Evolutionary conservation across 2,797 vertebrate species (phyloP), one percentile per base, ranked within the genome.

Genomic region (Anomalospiza imberbis): DNA sequence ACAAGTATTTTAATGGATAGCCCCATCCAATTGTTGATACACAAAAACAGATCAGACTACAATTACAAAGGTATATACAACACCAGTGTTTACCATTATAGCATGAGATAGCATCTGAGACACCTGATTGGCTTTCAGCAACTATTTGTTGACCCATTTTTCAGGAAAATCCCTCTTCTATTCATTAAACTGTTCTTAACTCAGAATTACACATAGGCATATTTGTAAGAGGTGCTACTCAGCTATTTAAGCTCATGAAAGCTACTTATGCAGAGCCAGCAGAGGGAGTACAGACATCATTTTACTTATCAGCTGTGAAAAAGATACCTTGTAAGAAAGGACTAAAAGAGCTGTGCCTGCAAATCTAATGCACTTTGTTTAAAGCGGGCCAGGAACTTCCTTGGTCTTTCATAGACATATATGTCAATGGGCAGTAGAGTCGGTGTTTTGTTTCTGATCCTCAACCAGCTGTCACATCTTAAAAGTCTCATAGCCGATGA

Each of bases 211-310:
- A 84, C 17, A 29, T 6, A 44, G 12, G 5, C n/a, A 12, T 62
- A 63, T 73, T 67, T 76, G 17, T 47, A 84, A 73, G 45, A 94
- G 48, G 45, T 73, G 71, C 66, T 78, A 72, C 47, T 84, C 1
- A 1, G 76, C 50, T 66, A 70, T 57, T 79, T 82, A 66, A 85
- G 34, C 42, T 79, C 77, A n/a, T 4, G 55, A 85, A 92, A 94
- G 60, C 78, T 90, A 63, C 84, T 94, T 93, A 93, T 93, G 38
- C 88, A 94, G 50, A 94, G 74, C 96, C 96, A 97, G 95, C 80
- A 97, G 96, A 96, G 96, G 96, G 96, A 97, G 96, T 95, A 76
- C 91, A 94, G 77, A 86, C 95, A 95, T 97, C 93, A 86, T 96
- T 95, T 96, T 94, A 88, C 74, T 89, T 86, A 95, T 81, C 73